Base-by-base conservation (phyloP, 2,888 invertebrate species). In the Polyommatus icarus region DNA sequence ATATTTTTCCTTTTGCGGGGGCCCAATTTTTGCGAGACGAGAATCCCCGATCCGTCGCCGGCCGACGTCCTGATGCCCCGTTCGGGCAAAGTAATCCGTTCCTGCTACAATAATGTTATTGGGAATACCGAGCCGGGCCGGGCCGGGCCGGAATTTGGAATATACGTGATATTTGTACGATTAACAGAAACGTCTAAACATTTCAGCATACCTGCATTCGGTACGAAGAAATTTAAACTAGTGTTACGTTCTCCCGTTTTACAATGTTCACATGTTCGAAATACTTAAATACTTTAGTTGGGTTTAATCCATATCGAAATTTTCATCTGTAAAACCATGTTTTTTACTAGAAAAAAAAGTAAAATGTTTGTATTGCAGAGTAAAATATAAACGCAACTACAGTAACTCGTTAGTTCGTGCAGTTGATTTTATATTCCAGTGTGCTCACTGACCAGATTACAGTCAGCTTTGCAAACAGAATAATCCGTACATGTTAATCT, bases 1-100 rank as follows among this genome's bases (percentile, higher is more conserved):
- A 90, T 92, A 90, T 90, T 89, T 84, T 86, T 84, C 87, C 87
- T 89, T 88, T 88, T 87, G 86, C 82, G 84, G 81, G 82, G 78
- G 80, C 82, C 79, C 80, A 82, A 83, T 83, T 83, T 83, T 81
- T 82, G 79, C 83, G 79, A 81, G 80, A 81, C 81, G 82, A 67
- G 77, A 80, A 79, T 81, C 84, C 82, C 80, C 79, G 83, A 83
- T 84, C 82, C 81, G 46, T 12, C 29, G 20, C 20, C 40, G 72
- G 72, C 79, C 80, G 80, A 79, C 80, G 79, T 76, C 80, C 72
- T 79, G 80, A 80, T 81, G 80, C 78, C 78, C 73, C 78, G 79
- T 75, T 75, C 78, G 76, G 50, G 29, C 29, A 79, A 79, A 80
- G 78, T 79, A 79, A 79, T 80, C 78, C 78, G 77, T 50, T 36